These are phyloP conservation scores for Nannospalax galili DNA, from an alignment of 2,113 vertebrate species.

Conservation along the genomic window DNA sequence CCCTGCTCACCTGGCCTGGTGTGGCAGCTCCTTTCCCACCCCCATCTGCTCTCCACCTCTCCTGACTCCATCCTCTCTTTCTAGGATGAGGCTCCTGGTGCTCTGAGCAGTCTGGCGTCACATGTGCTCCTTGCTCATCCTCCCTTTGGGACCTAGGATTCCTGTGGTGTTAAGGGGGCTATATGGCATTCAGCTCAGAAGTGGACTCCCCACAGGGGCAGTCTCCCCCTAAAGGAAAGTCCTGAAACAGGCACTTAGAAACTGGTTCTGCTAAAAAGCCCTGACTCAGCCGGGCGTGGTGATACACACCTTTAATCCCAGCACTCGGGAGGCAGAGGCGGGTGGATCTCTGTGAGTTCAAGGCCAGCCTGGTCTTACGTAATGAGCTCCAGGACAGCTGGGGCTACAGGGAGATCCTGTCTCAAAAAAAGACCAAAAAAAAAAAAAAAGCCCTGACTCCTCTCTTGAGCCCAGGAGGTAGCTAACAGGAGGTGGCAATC, in stretches of 20 bases:
- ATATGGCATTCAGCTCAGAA: not conserved
- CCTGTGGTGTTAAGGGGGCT: not conserved
- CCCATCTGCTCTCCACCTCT: not conserved
- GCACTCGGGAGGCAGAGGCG: too few relatives aligned
- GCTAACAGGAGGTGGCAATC: too few relatives aligned
- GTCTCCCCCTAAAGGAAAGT: not conserved
- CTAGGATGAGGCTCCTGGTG: fast-evolving
- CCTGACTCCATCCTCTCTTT: not conserved
- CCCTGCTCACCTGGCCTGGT: not conserved
- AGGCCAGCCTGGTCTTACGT: too few relatives aligned
- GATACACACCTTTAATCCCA: too few relatives aligned
- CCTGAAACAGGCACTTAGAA: not conserved
- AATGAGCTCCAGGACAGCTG: too few relatives aligned
- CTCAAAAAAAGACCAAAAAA: too few relatives aligned
- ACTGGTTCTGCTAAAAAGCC: not conserved
- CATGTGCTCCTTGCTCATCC: fast-evolving
- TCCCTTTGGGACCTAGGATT: fast-evolving
- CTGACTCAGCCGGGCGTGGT: too few relatives aligned
- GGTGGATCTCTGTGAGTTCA: too few relatives aligned
- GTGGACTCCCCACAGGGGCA: not conserved
- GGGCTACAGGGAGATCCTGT: too few relatives aligned
- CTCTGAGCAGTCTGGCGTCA: not conserved
- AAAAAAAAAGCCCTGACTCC: too few relatives aligned
- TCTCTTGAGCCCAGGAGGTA: not conserved
- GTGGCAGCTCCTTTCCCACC: fast-evolving